phyloP scores from a whole-genome alignment of 2,888 invertebrate species.

The Nasonovia ribisnigri region DNA sequence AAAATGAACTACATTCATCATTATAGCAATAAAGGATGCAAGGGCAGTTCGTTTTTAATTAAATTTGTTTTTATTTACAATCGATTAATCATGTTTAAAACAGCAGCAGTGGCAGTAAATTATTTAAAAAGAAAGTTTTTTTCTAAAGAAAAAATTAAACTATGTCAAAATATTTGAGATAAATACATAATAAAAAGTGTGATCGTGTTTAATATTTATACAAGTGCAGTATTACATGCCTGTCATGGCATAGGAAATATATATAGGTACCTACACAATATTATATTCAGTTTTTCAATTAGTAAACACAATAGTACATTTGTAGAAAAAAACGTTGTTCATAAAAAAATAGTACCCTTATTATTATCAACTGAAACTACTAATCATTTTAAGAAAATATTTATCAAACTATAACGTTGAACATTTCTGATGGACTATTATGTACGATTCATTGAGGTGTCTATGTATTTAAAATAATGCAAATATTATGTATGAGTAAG shows the following conservation, averaged over 20 bases:
- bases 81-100: not conserved
- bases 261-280: not conserved
- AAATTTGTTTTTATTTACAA: not conserved
- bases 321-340: not conserved
- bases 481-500: no score
- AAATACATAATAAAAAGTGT: not conserved
- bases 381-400: not conserved
- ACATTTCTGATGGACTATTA: no score
- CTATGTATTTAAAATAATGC: no score
- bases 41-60: not conserved
- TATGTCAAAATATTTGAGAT: not conserved
- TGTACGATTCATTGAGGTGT: no score
- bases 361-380: not conserved
- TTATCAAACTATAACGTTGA: no score
- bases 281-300: not conserved
- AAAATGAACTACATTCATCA: conserved; percentile 12
- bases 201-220: not conserved
- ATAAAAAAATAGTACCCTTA: not conserved
- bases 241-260: not conserved
- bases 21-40: not conserved
- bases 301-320: not conserved
- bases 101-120: not conserved
- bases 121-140: not conserved
- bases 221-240: not conserved
- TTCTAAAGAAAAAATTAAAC: not conserved